Conservation (phyloP, 2,113 vertebrate species). For the Delphinus delphis region DNA sequence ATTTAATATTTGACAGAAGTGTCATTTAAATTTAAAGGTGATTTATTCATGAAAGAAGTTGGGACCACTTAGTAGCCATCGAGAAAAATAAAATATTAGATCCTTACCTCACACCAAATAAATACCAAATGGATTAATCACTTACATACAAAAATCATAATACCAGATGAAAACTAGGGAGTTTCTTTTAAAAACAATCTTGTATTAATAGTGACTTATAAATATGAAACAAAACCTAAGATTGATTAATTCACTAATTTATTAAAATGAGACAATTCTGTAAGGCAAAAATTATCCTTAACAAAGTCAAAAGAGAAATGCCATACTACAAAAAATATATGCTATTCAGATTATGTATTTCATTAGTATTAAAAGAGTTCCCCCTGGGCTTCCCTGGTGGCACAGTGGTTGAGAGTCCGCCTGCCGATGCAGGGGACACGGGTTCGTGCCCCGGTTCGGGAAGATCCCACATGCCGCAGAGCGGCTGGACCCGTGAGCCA, state of each 20-base stretch:
- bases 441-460: too few relatives aligned
- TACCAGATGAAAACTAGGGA: not conserved
- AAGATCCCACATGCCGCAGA: too few relatives aligned
- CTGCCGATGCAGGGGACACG: too few relatives aligned
- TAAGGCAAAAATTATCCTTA: not conserved
- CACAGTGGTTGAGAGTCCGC: too few relatives aligned
- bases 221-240: not conserved
- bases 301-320: not conserved
- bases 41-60: not conserved
- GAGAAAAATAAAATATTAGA: not conserved
- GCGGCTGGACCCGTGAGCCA: too few relatives aligned
- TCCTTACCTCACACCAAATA: not conserved
- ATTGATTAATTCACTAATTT: not conserved
- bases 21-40: not conserved
- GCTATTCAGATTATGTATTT: constrained; percentile 7
- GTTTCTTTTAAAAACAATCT: not conserved
- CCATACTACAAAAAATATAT: not conserved
- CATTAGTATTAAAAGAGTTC: not conserved
- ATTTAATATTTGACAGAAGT: not conserved
- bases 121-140: not conserved
- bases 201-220: not conserved
- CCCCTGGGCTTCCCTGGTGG: too few relatives aligned
- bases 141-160: not conserved
- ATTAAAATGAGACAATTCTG: constrained; percentile 32
- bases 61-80: not conserved